Evolutionary conservation across 2,113 vertebrate genomes (phyloP).

Genomic region (Arothron firmamentum): DNA sequence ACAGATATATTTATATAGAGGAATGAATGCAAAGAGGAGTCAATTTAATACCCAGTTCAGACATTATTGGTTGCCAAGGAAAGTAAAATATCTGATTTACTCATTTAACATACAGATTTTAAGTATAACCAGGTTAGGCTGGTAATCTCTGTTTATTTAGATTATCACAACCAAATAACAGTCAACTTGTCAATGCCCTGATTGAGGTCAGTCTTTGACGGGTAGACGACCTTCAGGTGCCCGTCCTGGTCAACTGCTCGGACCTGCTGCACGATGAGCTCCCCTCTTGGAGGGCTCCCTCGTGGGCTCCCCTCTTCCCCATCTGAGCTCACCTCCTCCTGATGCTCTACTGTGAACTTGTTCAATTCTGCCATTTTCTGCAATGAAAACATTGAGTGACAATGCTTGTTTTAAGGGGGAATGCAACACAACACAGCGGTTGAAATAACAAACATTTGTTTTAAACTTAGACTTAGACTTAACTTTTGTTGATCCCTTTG

Average conservation of each 20-base stretch:
- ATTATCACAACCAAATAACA: too few species aligned
- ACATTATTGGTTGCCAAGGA: background rate
- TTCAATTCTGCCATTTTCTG: constrained; percentile 96
- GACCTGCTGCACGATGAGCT: constrained; percentile 84
- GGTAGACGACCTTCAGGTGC: too few species aligned
- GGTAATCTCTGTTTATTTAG: background rate
- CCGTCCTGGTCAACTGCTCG: constrained; percentile 84
- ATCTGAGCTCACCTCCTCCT: constrained; percentile 68
- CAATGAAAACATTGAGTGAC: constrained; percentile 3
- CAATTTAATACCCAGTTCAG: background rate
- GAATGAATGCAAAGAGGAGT: background rate
- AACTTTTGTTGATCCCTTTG: constrained; percentile 10
- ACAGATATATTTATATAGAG: background rate
- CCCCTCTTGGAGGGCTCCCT: constrained; percentile 21
- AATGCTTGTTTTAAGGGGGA: background rate
- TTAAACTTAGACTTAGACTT: background rate
- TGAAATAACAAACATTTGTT: background rate
- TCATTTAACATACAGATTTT: too few species aligned
- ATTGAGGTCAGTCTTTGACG: too few species aligned
- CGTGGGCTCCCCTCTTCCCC: constrained; percentile 38
- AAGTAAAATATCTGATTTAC: background rate
- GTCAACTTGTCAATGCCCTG: too few species aligned
- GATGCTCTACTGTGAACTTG: too few species aligned
- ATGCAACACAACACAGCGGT: background rate
- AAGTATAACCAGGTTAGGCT: too few species aligned